Evolutionary conservation across 2,113 vertebrate species (phyloP).

Genomic region (Leucoraja erinaceus): DNA sequence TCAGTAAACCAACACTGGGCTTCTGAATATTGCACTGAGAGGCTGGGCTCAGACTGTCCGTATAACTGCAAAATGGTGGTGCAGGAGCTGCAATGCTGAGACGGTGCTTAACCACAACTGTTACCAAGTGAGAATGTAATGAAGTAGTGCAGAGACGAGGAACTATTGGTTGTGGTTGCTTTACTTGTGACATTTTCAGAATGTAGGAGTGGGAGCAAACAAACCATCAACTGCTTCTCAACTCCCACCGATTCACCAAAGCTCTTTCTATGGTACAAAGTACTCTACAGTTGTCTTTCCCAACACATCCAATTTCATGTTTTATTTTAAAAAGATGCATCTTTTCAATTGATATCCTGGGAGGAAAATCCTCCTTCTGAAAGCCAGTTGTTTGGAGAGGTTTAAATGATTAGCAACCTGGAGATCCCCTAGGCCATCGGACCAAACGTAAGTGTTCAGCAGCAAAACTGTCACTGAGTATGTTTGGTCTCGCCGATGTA

Average conservation of each 20-base stretch:
- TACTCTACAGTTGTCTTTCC: constrained; percentile 13
- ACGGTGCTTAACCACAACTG: neutral
- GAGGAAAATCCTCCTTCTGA: neutral
- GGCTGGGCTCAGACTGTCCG: too few relatives aligned
- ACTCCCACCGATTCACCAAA: neutral
- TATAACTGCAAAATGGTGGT: neutral
- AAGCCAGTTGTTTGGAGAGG: neutral
- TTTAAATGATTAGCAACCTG: too few relatives aligned
- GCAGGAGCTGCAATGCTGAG: neutral
- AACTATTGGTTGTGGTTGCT: neutral
- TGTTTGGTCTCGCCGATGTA: too few relatives aligned
- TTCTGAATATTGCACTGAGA: neutral
- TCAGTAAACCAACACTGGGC: neutral
- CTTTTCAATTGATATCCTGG: neutral
- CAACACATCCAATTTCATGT: neutral
- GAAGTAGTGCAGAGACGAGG: constrained; percentile 19
- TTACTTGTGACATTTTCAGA: constrained; percentile 21
- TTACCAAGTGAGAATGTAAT: constrained; percentile 15
- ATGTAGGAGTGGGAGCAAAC: constrained; percentile 6
- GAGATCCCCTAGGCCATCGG: too few relatives aligned
- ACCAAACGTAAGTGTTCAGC: too few relatives aligned
- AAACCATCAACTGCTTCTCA: neutral
- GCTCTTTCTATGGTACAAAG: constrained; percentile 30
- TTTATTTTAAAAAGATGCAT: neutral
- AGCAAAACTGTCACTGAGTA: too few relatives aligned